Conservation (phyloP, 2,797 vertebrate genomes). For the Sebastes taczanowskii region DNA sequence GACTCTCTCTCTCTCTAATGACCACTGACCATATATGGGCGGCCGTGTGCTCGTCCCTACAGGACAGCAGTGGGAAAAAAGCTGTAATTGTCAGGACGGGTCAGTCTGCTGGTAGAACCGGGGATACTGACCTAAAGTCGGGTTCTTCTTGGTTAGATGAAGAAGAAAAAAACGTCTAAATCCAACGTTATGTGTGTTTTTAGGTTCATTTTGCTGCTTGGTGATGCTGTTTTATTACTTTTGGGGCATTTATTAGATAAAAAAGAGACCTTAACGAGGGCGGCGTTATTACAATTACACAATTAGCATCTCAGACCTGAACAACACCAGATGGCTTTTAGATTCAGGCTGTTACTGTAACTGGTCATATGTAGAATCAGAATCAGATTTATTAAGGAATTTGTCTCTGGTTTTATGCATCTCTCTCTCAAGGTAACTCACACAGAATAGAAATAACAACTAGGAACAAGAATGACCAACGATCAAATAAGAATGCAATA, state of each 20-base stretch:
- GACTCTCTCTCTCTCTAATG: conserved; percentile 63
- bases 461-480: too few species aligned
- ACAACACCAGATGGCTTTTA: background rate
- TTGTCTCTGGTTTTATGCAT: too few species aligned
- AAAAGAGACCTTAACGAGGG: too few species aligned
- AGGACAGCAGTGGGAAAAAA: conserved; percentile 40
- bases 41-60: conserved; percentile 31
- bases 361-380: too few species aligned
- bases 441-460: too few species aligned
- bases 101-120: background rate
- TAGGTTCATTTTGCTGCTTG: background rate
- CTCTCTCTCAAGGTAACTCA: too few species aligned
- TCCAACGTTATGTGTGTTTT: rapidly evolving
- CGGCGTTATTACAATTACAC: too few species aligned
- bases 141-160: background rate
- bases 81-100: conserved; percentile 38
- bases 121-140: background rate
- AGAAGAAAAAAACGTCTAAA: background rate
- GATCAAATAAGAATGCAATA: too few species aligned
- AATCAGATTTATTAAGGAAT: too few species aligned
- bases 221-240: too few species aligned
- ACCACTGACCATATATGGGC: conserved; percentile 64
- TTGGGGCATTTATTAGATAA: too few species aligned
- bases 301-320: background rate
- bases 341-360: background rate